phyloP scores from a whole-genome alignment of 2,888 invertebrate genomes.

The Ophonus ardosiacus region DNA sequence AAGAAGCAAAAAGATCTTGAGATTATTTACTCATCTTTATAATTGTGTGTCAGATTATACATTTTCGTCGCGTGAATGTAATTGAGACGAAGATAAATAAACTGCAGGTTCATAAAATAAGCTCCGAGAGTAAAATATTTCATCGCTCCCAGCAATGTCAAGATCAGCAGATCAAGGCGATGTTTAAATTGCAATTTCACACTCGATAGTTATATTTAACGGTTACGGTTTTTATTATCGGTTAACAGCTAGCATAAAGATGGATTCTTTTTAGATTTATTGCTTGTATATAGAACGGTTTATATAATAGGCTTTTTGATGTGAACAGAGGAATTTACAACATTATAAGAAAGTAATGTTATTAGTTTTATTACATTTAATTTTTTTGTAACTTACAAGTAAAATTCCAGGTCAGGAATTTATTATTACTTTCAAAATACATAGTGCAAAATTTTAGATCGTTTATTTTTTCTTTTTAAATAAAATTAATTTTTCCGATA shows the following conservation, averaged over 20 bases:
- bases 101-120: not conserved
- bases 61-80: slow-evolving; percentile 21
- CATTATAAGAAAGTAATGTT: no score
- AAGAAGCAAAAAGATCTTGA: not conserved
- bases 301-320: not conserved
- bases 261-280: slow-evolving; percentile 1
- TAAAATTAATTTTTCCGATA: no score
- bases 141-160: slow-evolving; percentile 19
- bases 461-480: no score
- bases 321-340: no score
- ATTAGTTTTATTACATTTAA: no score
- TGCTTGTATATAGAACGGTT: not conserved
- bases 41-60: slow-evolving; percentile 11
- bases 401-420: no score
- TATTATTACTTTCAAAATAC: no score
- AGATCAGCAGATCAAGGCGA: slow-evolving; percentile 27
- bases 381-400: no score
- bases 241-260: not conserved
- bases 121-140: slow-evolving; percentile 7
- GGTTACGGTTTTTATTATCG: not conserved
- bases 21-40: slow-evolving; percentile 16
- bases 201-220: slow-evolving; percentile 1
- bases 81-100: slow-evolving; percentile 20
- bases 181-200: slow-evolving; percentile 16
- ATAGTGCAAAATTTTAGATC: no score